phyloP scores from a whole-genome alignment of 1,140 invertebrate genomes.

The Pseudomyrmex sp. region DNA sequence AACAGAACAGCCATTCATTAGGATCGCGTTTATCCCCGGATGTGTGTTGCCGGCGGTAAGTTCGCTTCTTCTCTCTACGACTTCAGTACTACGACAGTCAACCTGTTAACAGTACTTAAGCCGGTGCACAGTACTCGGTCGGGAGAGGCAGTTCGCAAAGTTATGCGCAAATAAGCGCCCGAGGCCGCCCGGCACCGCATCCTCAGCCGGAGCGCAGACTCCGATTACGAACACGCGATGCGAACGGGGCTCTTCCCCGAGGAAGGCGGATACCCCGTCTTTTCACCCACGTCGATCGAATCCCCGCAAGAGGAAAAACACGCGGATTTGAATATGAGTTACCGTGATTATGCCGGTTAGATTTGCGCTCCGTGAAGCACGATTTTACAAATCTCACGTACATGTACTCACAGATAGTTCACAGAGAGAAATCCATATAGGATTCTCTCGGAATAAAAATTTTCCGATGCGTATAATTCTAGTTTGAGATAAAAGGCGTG shows the following conservation, averaged over 20 bases:
- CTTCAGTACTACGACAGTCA: slow-evolving; percentile 39
- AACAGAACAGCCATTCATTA: slow-evolving; percentile 61
- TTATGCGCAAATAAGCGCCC: slow-evolving; percentile 73
- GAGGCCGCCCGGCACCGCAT: slow-evolving; percentile 41
- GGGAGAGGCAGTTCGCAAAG: slow-evolving; percentile 64
- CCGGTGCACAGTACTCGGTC: slow-evolving; percentile 4
- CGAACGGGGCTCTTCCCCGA: slow-evolving; percentile 60
- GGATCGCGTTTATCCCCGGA: slow-evolving; percentile 48
- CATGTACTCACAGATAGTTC: neutral
- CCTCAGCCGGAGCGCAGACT: slow-evolving; percentile 34
- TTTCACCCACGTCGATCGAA: slow-evolving; percentile 65
- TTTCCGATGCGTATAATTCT: neutral
- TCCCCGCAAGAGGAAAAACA: slow-evolving; percentile 51
- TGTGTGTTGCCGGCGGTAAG: slow-evolving; percentile 23
- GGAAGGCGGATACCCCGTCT: slow-evolving; percentile 64
- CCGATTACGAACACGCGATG: slow-evolving; percentile 71
- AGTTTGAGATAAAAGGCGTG: neutral
- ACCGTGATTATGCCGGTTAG: neutral
- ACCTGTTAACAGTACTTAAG: slow-evolving; percentile 55
- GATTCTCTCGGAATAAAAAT: neutral
- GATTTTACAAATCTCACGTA: slow-evolving; percentile 13
- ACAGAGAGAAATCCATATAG: neutral
- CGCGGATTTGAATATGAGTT: slow-evolving; percentile 52
- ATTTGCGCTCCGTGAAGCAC: slow-evolving; percentile 25
- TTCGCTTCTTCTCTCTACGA: slow-evolving; percentile 46